A percentile compares a stretch with the other conserved stretches of the same genome.
Conservation (phyloP, 2,113 vertebrate genomes). For the Hippocampus zosterae region DNA sequence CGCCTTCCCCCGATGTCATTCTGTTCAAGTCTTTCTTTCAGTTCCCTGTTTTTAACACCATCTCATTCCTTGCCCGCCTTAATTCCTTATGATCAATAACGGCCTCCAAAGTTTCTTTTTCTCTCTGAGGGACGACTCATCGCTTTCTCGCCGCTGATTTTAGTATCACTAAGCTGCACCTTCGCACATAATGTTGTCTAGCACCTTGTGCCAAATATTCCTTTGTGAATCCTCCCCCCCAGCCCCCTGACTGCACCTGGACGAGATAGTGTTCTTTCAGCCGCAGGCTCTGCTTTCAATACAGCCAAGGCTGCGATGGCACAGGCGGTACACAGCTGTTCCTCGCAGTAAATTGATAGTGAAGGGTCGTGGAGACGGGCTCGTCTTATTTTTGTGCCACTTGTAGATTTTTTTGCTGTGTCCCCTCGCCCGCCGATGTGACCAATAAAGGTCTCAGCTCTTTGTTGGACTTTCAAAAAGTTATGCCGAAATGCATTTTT, state of each 20-base stretch:
- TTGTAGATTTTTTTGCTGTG: constrained; percentile 52
- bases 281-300: constrained; percentile 65
- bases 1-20: constrained; percentile 48
- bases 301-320: constrained; percentile 60
- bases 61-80: constrained; percentile 14
- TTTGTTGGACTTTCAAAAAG: constrained; percentile 49
- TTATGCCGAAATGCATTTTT: constrained; percentile 49
- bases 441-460: constrained; percentile 39
- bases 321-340: constrained; percentile 67
- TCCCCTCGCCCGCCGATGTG: constrained; percentile 52
- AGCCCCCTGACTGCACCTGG: constrained; percentile 66
- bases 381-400: constrained; percentile 65
- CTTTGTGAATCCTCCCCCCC: constrained; percentile 62
- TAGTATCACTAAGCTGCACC: constrained; percentile 71
- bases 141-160: constrained; percentile 56
- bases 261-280: constrained; percentile 67
- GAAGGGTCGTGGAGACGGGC: constrained; percentile 61
- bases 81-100: constrained; percentile 19
- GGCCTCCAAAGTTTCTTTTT: constrained; percentile 37
- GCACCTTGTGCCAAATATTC: constrained; percentile 67
- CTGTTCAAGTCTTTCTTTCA: constrained; percentile 25
- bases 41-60: constrained; percentile 22
- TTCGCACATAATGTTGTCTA: constrained; percentile 65
- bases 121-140: constrained; percentile 46
- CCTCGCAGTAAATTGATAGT: constrained; percentile 68